Conservation (phyloP, 1,140 invertebrate species). For the Hylyphantes graminicola region DNA sequence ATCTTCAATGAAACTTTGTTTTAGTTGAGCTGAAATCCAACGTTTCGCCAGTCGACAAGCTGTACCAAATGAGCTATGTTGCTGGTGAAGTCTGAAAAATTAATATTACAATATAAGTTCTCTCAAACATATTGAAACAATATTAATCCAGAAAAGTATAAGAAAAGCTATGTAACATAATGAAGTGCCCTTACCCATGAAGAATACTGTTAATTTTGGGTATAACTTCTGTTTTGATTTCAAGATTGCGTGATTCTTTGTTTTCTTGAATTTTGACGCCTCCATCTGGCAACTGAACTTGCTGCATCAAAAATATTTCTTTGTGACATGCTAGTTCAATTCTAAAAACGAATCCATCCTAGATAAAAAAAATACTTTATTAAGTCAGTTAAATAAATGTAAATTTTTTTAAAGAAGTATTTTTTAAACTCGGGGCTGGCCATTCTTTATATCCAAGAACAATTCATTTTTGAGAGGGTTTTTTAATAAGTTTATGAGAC, state of each 20-base stretch:
- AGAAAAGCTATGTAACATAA: not conserved
- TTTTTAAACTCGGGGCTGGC: no score
- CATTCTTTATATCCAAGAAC: no score
- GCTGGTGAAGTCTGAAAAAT: slow-evolving; percentile 75
- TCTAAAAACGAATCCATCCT: slow-evolving; percentile 71
- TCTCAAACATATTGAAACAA: no score
- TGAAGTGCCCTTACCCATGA: slow-evolving; percentile 76
- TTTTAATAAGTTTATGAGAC: no score
- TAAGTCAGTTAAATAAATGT: not conserved
- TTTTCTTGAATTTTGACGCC: slow-evolving; percentile 79
- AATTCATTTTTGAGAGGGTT: no score
- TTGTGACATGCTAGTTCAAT: slow-evolving; percentile 68
- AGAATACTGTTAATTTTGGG: slow-evolving; percentile 83
- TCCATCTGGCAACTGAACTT: slow-evolving; percentile 72
- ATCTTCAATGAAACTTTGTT: slow-evolving; percentile 78
- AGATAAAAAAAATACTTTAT: slow-evolving; percentile 31
- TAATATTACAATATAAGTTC: no score
- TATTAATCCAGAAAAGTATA: not conserved
- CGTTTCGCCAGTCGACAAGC: slow-evolving; percentile 84
- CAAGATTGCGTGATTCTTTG: slow-evolving; percentile 77
- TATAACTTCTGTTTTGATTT: slow-evolving; percentile 77
- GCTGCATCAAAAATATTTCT: slow-evolving; percentile 68
- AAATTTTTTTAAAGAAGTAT: no score
- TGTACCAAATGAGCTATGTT: slow-evolving; percentile 79
- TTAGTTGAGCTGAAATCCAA: slow-evolving; percentile 85